These are phyloP conservation scores for Pseudopipra pipra DNA, from an alignment of 2,113 vertebrate genomes.

Conservation along the genomic window DNA sequence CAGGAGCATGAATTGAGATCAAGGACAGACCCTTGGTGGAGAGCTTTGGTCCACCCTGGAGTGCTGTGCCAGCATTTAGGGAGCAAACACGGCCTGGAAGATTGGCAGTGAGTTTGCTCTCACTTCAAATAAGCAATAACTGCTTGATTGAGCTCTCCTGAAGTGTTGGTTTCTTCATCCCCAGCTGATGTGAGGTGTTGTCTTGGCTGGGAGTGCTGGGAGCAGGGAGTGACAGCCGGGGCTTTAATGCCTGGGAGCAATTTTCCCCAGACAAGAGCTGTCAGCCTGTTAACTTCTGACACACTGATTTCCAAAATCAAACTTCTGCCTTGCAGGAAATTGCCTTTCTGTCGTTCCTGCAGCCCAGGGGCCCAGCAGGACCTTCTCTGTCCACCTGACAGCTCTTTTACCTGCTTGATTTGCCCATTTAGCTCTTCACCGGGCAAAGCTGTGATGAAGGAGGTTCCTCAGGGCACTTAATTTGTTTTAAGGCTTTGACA, in stretches of 20 bases:
- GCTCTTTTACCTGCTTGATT: background rate
- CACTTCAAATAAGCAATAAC: background rate
- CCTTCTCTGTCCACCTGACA: background rate
- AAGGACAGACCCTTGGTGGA: background rate
- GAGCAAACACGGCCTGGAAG: background rate
- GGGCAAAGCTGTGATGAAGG: rapidly evolving
- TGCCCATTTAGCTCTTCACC: background rate
- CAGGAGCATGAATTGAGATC: rapidly evolving
- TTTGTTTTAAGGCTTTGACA: background rate
- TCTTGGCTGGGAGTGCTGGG: background rate
- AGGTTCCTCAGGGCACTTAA: rapidly evolving
- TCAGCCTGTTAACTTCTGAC: background rate
- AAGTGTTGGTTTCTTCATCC: background rate
- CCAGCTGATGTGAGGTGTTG: rapidly evolving
- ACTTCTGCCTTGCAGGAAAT: background rate
- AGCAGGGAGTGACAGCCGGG: background rate
- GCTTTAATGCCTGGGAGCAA: background rate
- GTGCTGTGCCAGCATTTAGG: background rate
- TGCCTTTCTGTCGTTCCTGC: background rate
- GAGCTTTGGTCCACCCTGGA: background rate
- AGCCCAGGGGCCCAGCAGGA: background rate
- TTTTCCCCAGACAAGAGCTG: background rate
- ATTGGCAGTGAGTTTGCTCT: background rate
- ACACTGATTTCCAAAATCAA: background rate
- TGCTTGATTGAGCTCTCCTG: background rate